A percentile compares a stretch with the other conserved stretches of the same genome.
These are phyloP conservation scores for Neoascia interrupta DNA, from an alignment of 2,888 invertebrate genomes.

Conservation along the genomic window DNA sequence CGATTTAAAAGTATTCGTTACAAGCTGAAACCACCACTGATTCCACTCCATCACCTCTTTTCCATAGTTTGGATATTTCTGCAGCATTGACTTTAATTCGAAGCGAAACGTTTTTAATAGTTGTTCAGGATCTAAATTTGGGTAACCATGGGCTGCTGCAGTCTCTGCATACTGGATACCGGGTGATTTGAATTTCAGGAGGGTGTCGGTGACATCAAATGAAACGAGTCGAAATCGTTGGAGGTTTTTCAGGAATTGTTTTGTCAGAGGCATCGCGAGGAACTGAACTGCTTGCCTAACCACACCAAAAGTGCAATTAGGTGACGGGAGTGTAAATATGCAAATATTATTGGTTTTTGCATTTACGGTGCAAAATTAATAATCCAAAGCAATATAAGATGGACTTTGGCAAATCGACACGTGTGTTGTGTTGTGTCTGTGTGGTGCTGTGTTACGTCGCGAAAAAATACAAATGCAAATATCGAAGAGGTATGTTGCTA, in stretches of 20 bases:
- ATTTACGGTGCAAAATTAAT: too few species aligned
- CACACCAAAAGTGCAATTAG: too few species aligned
- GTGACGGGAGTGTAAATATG: too few species aligned
- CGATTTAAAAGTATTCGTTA: constrained; percentile 74
- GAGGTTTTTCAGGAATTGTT: constrained; percentile 74
- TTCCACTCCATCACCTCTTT: constrained; percentile 85
- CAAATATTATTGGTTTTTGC: too few species aligned
- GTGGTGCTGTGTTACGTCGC: too few species aligned
- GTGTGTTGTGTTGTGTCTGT: too few species aligned
- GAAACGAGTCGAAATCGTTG: constrained; percentile 83
- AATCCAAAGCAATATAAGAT: too few species aligned
- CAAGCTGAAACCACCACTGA: constrained; percentile 88
- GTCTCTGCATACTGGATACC: constrained; percentile 86
- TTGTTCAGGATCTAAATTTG: constrained; percentile 71
- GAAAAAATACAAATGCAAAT: too few species aligned
- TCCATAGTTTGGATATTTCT: constrained; percentile 90
- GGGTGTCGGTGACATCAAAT: constrained; percentile 93
- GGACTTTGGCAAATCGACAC: too few species aligned
- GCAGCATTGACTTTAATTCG: constrained; percentile 83
- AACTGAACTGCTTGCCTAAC: too few species aligned
- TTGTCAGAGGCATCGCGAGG: constrained; percentile 71
- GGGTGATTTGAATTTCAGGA: constrained; percentile 86
- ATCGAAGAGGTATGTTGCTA: too few species aligned
- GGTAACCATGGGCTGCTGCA: constrained; percentile 84
- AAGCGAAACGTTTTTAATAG: constrained; percentile 82